Percentiles rank a stretch among this genome's conserved stretches.
Evolutionary conservation across 2,888 invertebrate genomes (phyloP).

Genomic region (Hybos culiciformis): DNA sequence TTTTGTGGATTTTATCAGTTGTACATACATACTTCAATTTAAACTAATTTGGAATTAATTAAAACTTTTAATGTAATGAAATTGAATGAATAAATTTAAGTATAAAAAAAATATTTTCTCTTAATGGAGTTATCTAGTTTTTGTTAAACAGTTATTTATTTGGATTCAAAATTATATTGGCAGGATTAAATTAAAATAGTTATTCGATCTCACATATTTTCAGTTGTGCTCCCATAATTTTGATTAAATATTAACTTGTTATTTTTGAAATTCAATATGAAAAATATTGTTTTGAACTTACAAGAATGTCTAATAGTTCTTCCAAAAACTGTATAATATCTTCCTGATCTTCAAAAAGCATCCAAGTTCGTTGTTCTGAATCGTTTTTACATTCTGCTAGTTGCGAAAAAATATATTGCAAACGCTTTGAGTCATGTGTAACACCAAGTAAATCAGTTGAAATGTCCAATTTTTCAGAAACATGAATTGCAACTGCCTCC

Average conservation of each 20-base stretch:
- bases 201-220: neutral
- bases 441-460: constrained; percentile 47
- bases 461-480: constrained; percentile 48
- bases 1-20: too few species aligned
- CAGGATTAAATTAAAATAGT: too few species aligned
- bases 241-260: neutral
- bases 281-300: constrained; percentile 37
- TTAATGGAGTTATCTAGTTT: too few species aligned
- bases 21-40: too few species aligned
- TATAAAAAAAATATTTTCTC: too few species aligned
- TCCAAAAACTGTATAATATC: constrained; percentile 75
- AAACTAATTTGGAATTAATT: too few species aligned
- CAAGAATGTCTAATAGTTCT: constrained; percentile 71
- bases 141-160: too few species aligned
- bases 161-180: too few species aligned
- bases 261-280: constrained; percentile 7
- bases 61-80: too few species aligned
- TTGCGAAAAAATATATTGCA: constrained; percentile 71
- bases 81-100: too few species aligned
- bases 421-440: constrained; percentile 69
- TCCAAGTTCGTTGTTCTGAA: constrained; percentile 91
- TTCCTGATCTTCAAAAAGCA: constrained; percentile 83
- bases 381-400: constrained; percentile 84
- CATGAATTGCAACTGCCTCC: constrained; percentile 44
- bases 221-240: neutral